Conservation (phyloP, 2,797 vertebrate genomes). For the Helicolenus hilgendorfi region DNA sequence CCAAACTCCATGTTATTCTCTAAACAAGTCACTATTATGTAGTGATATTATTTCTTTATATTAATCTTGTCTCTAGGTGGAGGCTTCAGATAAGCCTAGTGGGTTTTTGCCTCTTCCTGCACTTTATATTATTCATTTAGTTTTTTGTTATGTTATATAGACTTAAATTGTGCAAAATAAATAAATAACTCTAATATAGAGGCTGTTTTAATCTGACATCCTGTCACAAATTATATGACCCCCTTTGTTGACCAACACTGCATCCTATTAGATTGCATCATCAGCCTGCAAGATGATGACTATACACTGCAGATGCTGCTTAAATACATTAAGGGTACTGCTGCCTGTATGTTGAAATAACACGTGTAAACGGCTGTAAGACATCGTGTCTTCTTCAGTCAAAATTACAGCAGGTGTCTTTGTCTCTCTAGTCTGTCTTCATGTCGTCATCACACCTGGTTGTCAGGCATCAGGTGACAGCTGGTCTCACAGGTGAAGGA, state of each 20-base stretch:
- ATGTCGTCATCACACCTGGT: conserved; percentile 13
- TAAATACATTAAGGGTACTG: neutral
- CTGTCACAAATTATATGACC: neutral
- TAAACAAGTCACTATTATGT: neutral
- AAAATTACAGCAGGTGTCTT: conserved; percentile 22
- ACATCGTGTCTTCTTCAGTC: neutral
- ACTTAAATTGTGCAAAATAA: too few species aligned
- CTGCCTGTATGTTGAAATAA: neutral
- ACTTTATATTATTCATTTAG: too few species aligned
- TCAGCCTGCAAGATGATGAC: conserved; percentile 50
- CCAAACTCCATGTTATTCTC: neutral
- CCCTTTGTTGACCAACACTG: conserved; percentile 1
- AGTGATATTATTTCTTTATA: too few species aligned
- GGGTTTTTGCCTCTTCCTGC: too few species aligned
- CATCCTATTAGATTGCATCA: conserved; percentile 68
- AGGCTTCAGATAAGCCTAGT: too few species aligned
- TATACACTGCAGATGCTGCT: conserved; percentile 37
- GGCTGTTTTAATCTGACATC: neutral
- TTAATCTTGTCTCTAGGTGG: too few species aligned
- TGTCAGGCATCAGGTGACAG: conserved; percentile 47
- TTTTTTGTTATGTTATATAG: too few species aligned
- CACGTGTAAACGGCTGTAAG: neutral
- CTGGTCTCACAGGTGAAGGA: conserved; percentile 41
- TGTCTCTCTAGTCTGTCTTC: neutral
- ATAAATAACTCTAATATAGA: neutral